These are phyloP conservation scores for Craniophora ligustri DNA, from an alignment of 2,888 invertebrate species.

Conservation along the genomic window DNA sequence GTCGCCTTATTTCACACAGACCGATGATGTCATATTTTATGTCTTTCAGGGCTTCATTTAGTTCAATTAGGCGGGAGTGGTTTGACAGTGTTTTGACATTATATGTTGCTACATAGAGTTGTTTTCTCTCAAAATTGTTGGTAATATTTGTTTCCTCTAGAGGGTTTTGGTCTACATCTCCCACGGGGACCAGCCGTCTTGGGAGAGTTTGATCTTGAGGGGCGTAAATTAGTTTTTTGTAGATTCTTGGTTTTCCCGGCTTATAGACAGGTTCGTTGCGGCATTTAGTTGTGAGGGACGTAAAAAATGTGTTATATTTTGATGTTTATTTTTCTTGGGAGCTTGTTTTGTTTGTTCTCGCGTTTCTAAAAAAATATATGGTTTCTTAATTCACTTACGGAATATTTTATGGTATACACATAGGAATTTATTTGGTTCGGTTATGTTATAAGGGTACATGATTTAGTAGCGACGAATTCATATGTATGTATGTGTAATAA, in stretches of 20 bases:
- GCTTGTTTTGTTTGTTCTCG: background rate
- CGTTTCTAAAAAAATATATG: slow-evolving; percentile 39
- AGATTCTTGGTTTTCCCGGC: background rate
- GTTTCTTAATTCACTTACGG: slow-evolving; percentile 52
- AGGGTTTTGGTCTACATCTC: background rate
- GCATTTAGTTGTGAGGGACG: background rate
- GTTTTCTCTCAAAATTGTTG: too few species aligned
- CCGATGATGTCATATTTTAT: too few species aligned
- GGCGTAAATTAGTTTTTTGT: background rate
- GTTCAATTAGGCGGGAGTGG: too few species aligned
- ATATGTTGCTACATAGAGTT: too few species aligned
- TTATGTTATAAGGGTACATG: slow-evolving; percentile 24
- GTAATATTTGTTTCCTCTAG: too few species aligned
- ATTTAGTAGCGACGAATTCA: background rate
- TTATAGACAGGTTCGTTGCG: background rate
- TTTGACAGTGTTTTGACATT: too few species aligned
- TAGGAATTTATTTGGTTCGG: slow-evolving; percentile 24
- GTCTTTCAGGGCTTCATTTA: too few species aligned
- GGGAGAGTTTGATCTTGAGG: background rate
- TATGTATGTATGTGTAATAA: background rate
- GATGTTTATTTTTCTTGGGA: background rate
- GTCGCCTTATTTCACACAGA: too few species aligned
- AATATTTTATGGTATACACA: slow-evolving; percentile 23
- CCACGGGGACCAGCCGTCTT: background rate
- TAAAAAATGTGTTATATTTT: background rate